Evolutionary conservation across 2,888 invertebrate genomes (phyloP).

Genomic region (Xestia rhomboidea): DNA sequence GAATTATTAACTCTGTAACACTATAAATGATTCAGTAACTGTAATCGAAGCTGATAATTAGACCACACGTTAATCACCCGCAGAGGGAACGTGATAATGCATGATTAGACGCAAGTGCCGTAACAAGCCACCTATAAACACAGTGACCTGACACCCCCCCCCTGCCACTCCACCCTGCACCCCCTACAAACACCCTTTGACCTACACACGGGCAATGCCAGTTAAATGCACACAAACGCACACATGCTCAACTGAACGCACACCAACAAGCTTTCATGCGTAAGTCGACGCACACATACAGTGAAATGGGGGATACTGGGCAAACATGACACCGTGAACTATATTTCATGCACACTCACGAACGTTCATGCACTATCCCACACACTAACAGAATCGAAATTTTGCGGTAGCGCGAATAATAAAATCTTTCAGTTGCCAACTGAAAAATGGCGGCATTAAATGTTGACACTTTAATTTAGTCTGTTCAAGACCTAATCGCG

Average conservation of each 20-base stretch:
- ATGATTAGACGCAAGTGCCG: constrained; percentile 78
- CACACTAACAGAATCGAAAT: constrained; percentile 56
- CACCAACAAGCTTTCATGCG: constrained; percentile 53
- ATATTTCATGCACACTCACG: constrained; percentile 69
- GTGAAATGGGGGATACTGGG: constrained; percentile 68
- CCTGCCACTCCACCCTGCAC: constrained; percentile 60
- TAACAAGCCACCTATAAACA: constrained; percentile 83
- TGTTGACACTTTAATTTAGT: constrained; percentile 63
- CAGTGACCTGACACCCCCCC: constrained; percentile 82
- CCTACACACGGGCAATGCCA: constrained; percentile 72
- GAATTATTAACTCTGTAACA: neutral
- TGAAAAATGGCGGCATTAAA: constrained; percentile 60
- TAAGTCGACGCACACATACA: constrained; percentile 63
- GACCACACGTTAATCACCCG: constrained; percentile 57
- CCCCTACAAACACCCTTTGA: constrained; percentile 71
- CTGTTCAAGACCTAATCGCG: constrained; percentile 48
- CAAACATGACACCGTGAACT: constrained; percentile 74
- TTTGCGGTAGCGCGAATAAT: constrained; percentile 61
- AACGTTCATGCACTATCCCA: constrained; percentile 56
- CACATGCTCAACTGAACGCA: constrained; percentile 53
- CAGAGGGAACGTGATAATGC: constrained; percentile 74
- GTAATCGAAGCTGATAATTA: constrained; percentile 52
- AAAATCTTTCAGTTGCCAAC: constrained; percentile 68
- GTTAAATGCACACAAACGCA: constrained; percentile 65
- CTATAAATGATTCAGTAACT: constrained; percentile 12